Conservation (phyloP, 2,797 vertebrate genomes). For the Alcedo quadribrachys region DNA sequence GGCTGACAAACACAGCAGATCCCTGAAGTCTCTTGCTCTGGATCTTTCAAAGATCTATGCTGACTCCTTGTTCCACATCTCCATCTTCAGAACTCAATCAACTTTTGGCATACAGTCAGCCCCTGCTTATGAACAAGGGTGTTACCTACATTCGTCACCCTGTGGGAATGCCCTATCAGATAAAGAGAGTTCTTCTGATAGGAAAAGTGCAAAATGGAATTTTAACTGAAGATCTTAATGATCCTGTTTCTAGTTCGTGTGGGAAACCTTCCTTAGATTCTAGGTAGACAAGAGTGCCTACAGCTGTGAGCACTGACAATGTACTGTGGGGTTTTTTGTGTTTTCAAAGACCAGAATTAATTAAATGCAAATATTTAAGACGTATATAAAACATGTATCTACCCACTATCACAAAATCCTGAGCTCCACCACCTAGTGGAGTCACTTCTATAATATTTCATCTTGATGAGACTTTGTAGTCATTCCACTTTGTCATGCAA, state of each 20-base stretch:
- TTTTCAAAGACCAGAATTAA: not conserved
- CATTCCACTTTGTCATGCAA: not conserved
- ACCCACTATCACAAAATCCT: not conserved
- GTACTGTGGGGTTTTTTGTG: not conserved
- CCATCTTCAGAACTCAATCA: not conserved
- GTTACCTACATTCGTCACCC: not conserved
- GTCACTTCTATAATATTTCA: not conserved
- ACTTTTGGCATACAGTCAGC: not conserved
- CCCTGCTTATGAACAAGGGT: fast-evolving
- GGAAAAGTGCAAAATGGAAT: not conserved
- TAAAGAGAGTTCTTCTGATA: not conserved
- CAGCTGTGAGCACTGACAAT: not conserved
- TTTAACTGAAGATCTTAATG: not conserved
- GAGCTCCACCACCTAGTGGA: not conserved
- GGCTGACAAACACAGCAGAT: not conserved
- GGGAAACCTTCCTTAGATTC: not conserved
- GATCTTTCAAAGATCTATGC: not conserved
- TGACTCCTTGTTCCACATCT: not conserved
- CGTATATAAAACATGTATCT: not conserved
- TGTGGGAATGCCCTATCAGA: not conserved
- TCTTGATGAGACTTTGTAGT: not conserved
- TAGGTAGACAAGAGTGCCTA: not conserved
- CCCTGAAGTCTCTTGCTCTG: not conserved
- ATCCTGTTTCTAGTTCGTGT: not conserved
- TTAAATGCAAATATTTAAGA: not conserved